phyloP scores from a whole-genome alignment of 64 coral and sea anemone species.

The Montipora capricornis region DNA sequence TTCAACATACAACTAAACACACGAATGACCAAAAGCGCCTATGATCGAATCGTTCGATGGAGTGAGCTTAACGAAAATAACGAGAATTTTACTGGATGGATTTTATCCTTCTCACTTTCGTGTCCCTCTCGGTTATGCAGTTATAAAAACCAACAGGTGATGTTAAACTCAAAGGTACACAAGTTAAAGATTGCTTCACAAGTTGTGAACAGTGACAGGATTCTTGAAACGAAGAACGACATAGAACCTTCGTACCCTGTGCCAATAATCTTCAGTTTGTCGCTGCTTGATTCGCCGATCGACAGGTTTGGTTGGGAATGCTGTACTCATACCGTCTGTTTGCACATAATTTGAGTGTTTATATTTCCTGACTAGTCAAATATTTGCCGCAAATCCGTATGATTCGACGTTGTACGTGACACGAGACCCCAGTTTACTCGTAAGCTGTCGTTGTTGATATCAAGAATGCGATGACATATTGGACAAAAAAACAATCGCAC shows the following conservation, averaged over 20 bases:
- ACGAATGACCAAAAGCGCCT: no score
- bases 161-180: no score
- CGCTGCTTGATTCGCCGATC: conserved; percentile 52
- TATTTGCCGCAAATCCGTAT: neutral
- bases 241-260: conserved; percentile 17
- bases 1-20: no score
- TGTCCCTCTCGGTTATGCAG: no score
- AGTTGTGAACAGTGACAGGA: no score
- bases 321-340: conserved; percentile 23
- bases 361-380: neutral
- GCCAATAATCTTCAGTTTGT: conserved; percentile 63
- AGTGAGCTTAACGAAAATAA: no score
- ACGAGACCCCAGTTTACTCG: neutral
- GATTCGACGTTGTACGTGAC: neutral
- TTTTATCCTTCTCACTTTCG: no score
- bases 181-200: no score
- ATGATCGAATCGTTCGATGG: no score
- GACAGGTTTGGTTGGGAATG: conserved; percentile 29
- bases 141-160: no score
- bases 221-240: neutral
- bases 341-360: conserved; percentile 23
- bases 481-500: neutral
- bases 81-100: no score
- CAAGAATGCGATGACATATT: neutral
- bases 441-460: neutral